Evolutionary conservation across 2,797 vertebrate species (phyloP).

Genomic region (Gambelia wislizenii): DNA sequence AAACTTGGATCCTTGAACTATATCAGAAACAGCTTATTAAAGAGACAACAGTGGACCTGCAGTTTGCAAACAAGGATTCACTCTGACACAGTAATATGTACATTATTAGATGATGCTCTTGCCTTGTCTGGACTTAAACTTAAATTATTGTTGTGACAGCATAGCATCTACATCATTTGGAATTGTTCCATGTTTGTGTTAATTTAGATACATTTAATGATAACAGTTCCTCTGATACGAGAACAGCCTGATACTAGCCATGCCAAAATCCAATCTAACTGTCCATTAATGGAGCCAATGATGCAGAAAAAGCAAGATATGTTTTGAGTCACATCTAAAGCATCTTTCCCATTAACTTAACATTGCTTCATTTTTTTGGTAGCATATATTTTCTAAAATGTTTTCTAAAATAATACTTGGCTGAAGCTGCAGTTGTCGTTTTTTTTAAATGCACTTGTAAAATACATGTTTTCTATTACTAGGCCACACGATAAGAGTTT

Average conservation of each 20-base stretch:
- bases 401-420: conserved; percentile 56
- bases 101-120: background rate
- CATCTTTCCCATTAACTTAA: background rate
- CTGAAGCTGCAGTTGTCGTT: conserved; percentile 57
- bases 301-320: conserved; percentile 14
- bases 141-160: conserved; percentile 5
- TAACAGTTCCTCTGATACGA: background rate
- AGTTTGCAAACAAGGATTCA: background rate
- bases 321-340: conserved; percentile 35
- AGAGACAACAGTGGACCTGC: background rate
- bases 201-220: conserved; percentile 13
- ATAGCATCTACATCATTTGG: background rate
- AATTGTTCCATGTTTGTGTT: background rate
- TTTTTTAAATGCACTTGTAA: conserved; percentile 38
- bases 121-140: background rate
- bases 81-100: background rate
- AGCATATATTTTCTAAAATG: conserved; percentile 60
- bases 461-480: conserved; percentile 64
- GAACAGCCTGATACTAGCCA: background rate
- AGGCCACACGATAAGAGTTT: conserved; percentile 50
- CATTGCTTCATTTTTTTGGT: conserved; percentile 22
- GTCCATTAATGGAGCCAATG: conserved; percentile 36
- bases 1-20: background rate
- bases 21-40: background rate
- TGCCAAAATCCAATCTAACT: conserved; percentile 37